Evolutionary conservation across 2,113 vertebrate genomes (phyloP).

Genomic region (Etheostoma spectabile): DNA sequence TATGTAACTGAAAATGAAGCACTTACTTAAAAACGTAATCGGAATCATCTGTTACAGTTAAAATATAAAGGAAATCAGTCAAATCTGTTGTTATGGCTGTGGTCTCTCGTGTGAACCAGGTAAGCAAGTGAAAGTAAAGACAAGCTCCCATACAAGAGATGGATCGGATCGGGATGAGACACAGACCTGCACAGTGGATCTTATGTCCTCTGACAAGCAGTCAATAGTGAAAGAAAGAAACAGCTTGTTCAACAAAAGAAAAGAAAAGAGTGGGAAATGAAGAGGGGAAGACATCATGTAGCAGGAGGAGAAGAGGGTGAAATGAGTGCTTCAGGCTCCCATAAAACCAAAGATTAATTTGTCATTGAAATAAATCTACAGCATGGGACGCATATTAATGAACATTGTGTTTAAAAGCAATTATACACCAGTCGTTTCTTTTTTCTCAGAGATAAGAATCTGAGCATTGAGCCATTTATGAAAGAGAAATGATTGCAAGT

Average conservation of each 20-base stretch:
- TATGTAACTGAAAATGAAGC: background rate
- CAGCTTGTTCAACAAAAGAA: conserved; percentile 56
- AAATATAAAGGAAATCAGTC: too few relatives aligned
- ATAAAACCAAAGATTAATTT: conserved; percentile 67
- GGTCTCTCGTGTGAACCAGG: background rate
- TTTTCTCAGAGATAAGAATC: conserved; percentile 62
- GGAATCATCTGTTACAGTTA: too few relatives aligned
- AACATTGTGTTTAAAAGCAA: conserved; percentile 73
- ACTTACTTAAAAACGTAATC: background rate
- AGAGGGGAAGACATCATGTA: conserved; percentile 18
- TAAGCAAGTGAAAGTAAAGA: background rate
- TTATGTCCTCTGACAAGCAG: conserved; percentile 30
- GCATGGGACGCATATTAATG: conserved; percentile 67
- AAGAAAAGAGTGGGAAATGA: conserved; percentile 11
- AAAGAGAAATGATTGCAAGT: conserved; percentile 50
- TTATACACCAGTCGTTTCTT: conserved; percentile 64
- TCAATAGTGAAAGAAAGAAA: conserved; percentile 51
- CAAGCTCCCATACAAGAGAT: background rate
- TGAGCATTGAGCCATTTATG: conserved; percentile 65
- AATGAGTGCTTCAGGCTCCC: conserved; percentile 45
- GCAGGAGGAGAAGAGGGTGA: conserved; percentile 21
- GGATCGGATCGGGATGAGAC: background rate
- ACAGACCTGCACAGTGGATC: background rate
- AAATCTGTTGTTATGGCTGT: too few relatives aligned
- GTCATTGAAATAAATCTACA: conserved; percentile 50